Conservation (phyloP, 64 coral and sea anemone species). For the Stichodactyla mertensii region DNA sequence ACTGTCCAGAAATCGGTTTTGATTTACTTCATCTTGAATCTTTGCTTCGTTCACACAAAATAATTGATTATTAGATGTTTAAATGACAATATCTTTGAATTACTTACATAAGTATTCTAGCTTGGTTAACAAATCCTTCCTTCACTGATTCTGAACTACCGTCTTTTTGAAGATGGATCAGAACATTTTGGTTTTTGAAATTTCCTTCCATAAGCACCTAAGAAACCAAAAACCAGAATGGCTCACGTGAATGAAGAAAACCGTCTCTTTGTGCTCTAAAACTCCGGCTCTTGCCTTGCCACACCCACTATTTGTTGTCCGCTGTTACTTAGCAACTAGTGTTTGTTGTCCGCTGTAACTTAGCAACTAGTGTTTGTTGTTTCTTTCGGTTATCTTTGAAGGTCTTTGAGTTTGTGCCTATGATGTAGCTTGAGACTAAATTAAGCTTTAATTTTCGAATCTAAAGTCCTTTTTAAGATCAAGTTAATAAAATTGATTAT, state of each 20-base stretch:
- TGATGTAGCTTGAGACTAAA: no score
- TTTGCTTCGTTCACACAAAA: no score
- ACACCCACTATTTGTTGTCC: not conserved
- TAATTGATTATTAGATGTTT: no score
- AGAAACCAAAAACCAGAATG: not conserved
- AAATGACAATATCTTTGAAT: not conserved
- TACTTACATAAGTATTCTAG: slow-evolving; percentile 80
- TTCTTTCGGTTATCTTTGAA: not conserved
- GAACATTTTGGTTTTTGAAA: slow-evolving; percentile 48
- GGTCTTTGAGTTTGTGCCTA: not conserved
- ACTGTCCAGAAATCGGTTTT: no score
- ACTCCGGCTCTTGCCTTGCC: not conserved
- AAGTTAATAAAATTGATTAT: no score
- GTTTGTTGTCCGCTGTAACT: not conserved
- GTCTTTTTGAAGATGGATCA: slow-evolving; percentile 52
- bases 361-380: not conserved
- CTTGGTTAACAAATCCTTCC: slow-evolving; percentile 75
- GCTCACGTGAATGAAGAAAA: not conserved
- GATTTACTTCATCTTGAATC: no score
- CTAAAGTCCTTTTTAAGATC: no score
- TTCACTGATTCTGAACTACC: slow-evolving; percentile 48
- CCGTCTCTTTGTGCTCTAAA: not conserved
- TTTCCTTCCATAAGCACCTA: slow-evolving; percentile 47
- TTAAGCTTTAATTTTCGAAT: no score
- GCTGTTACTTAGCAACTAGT: not conserved